Evolutionary conservation across 2,888 invertebrate genomes (phyloP).

Genomic region (Quadroppia sp.): DNA sequence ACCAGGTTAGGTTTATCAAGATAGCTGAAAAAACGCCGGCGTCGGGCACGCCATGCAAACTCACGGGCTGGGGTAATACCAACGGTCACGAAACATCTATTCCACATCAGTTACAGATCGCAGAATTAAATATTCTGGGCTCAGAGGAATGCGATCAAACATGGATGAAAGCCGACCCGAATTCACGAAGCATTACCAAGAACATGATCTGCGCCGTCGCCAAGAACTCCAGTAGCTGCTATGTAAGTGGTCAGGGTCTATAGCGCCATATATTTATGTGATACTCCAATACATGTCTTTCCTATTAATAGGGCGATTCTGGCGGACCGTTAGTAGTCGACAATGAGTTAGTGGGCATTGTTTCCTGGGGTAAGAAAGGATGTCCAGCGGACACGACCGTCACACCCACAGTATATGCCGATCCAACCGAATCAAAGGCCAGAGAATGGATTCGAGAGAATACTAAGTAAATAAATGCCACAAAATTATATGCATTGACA

Average conservation of each 20-base stretch:
- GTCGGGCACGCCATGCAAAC: too few relatives aligned
- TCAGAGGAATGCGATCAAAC: not conserved
- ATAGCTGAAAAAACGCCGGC: too few relatives aligned
- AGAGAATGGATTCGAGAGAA: too few relatives aligned
- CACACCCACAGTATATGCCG: not conserved
- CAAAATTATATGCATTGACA: too few relatives aligned
- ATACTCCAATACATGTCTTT: not conserved
- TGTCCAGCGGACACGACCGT: not conserved
- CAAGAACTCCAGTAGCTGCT: not conserved
- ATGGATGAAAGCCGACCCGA: slow-evolving; percentile 3
- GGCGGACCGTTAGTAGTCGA: slow-evolving; percentile 34
- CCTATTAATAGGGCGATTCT: slow-evolving; percentile 12
- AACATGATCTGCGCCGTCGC: slow-evolving; percentile 33
- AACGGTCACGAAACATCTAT: not conserved
- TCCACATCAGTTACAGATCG: slow-evolving; percentile 8
- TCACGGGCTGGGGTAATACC: slow-evolving; percentile 17
- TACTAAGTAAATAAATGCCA: too few relatives aligned
- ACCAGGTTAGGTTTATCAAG: too few relatives aligned
- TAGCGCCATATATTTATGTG: not conserved
- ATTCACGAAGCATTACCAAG: too few relatives aligned
- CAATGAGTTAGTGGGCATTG: slow-evolving; percentile 23
- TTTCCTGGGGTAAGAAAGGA: slow-evolving; percentile 24
- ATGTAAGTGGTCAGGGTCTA: slow-evolving; percentile 16
- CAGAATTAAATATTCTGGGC: not conserved
- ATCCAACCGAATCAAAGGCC: not conserved